Base-by-base conservation (phyloP, 1,140 invertebrate species). In the Habropoda laboriosa region DNA sequence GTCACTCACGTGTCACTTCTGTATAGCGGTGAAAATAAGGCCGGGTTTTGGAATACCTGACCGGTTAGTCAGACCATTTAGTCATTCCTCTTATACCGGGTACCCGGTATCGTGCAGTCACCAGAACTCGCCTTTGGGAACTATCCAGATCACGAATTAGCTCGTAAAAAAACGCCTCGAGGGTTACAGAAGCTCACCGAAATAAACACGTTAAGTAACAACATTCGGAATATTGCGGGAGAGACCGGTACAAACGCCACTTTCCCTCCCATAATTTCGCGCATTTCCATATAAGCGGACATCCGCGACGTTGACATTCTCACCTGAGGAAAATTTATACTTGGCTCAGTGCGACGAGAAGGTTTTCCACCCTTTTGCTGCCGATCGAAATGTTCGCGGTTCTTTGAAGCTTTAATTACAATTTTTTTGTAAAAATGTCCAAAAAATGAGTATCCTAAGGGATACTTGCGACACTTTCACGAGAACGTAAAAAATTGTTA, bases 41-140 rank as follows among this genome's bases (percentile, higher is more conserved):
- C 79, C 85, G 77, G 82, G 82, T 88, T 89, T 88, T 80, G 79
- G 83, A 81, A 87, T 88, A 82, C 85, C 85, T 84, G 87, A 77
- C 84, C 81, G 87, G 80, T 88, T 89, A 89, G 79, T 89, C 87
- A 87, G 85, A 61, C 82, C 86, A 88, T 88, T 88, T 88, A 88
- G 86, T 88, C 87, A 88, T 89, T 89, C 85, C 87, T 86, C 85
- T 88, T 87, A 82, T 86, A 88, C 82, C 80, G 84, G 60, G 75
- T 85, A 87, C 86, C 66, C 68, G 80, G 86, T 79, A 88, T 80
- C 79, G 79, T 68, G 66, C 76, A 83, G 74, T 77, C 81, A 82
- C 82, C 75, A 79, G 78, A 79, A 81, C 79, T 83, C 78, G 81
- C 80, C 87, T 82, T 86, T 89, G 87, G 87, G 78, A 82, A 83